Base-by-base conservation (phyloP, 2,113 vertebrate genomes). In the Oryzias woworae region DNA sequence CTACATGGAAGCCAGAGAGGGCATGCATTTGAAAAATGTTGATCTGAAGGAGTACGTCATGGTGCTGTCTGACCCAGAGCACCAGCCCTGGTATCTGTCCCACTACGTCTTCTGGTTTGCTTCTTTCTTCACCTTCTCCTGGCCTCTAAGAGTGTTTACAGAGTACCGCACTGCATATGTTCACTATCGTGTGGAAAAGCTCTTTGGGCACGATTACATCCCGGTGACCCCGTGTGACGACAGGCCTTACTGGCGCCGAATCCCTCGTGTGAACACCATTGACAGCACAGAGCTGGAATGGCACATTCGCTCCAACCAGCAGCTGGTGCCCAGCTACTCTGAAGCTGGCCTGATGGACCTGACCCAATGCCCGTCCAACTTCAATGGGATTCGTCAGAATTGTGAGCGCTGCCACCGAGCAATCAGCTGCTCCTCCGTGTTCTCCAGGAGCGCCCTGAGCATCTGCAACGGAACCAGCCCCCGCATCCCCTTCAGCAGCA, bases 281-380 rank as follows among this genome's bases (percentile, higher is more conserved):
- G 96, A 98, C 90, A 98, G 96, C 77, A 98, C 96, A 0, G 96
- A 98, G 73, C 86, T 98, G 67, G 96, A 98, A 75, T 98, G 96
- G 96, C 96, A 98, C 85, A 98, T 98, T 73, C 92, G 96, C 3
- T 97, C 95, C 84, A 98, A 98, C 82, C 96, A 96, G 92, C 96
- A 98, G 71, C 91, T 98, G 74, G 96, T 98, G 70, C 96, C 96
- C 82, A 98, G 96, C 83, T 98, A 98, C 85, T 98, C 96, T 0
- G 96, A 98, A 62, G 96, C 96, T 0, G 95, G 96, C 56, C 89
- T 98, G 56, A 98, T 98, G 95, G 96, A 98, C 82, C 87, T 98
- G 71, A 95, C 94, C 13, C 95, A 93, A 67, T 90, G 94, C 24
- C 92, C 94, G 0, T 75, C 94, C 55, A 84, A 85, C 3, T 94